Evolutionary conservation across 2,113 vertebrate species (phyloP).

Genomic region (Ptyas mucosa): DNA sequence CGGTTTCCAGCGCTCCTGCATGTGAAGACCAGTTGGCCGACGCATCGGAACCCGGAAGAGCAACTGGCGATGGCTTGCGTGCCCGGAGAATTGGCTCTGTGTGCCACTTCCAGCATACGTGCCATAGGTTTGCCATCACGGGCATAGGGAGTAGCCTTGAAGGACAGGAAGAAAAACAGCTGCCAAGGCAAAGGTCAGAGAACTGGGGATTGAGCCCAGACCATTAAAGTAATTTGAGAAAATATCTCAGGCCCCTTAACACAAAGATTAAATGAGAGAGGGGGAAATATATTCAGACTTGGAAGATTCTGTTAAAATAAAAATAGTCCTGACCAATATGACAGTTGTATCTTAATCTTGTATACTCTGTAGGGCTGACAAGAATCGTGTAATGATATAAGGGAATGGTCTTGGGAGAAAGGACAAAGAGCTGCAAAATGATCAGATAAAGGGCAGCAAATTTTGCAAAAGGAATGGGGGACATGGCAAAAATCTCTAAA

Average conservation of each 20-base stretch:
- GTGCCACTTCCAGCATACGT: too few relatives aligned
- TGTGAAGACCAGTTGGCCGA: too few relatives aligned
- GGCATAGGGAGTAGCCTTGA: neutral
- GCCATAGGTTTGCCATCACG: too few relatives aligned
- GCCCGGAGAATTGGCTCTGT: too few relatives aligned
- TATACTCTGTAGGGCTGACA: neutral
- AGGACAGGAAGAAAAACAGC: neutral
- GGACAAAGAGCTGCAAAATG: neutral
- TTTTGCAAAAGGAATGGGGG: neutral
- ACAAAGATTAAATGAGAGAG: neutral
- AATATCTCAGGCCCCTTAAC: neutral
- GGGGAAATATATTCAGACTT: neutral
- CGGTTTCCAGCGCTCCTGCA: fast-evolving
- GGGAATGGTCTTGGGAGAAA: neutral
- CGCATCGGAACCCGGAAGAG: too few relatives aligned
- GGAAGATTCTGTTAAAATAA: neutral
- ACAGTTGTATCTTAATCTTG: neutral
- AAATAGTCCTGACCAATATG: neutral
- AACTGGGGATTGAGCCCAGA: neutral
- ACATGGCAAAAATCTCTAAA: neutral
- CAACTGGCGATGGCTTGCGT: too few relatives aligned
- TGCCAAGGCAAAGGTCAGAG: neutral
- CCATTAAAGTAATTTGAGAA: neutral
- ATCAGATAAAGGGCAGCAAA: neutral
- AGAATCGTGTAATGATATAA: neutral